phyloP scores from a whole-genome alignment of 2,797 vertebrate genomes.

The Pangasius sanitwongsei region DNA sequence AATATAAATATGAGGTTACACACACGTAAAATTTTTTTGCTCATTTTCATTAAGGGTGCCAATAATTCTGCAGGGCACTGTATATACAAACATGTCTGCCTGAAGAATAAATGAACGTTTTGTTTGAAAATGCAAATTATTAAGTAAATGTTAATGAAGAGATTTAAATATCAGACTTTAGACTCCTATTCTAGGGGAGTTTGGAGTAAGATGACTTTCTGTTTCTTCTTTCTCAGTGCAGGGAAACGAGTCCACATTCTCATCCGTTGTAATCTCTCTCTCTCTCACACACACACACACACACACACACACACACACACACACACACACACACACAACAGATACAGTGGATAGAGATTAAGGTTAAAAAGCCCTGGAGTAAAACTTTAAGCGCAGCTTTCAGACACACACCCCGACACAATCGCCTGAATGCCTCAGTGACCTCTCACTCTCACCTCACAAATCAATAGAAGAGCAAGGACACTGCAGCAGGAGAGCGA shows the following conservation, averaged over 20 bases:
- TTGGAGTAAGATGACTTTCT: not conserved
- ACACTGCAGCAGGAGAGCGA: conserved; percentile 29
- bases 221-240: not conserved
- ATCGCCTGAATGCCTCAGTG: not conserved
- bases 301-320: not conserved
- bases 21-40: not conserved
- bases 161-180: not conserved
- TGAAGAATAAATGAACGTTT: not conserved
- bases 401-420: not conserved
- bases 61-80: not conserved
- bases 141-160: not conserved
- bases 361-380: not conserved
- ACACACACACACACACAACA: not conserved
- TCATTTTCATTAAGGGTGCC: not conserved
- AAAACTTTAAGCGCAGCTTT: not conserved
- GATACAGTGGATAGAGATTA: not conserved
- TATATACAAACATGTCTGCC: not conserved
- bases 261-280: not conserved
- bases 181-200: not conserved
- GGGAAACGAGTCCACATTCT: not conserved
- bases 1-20: too few relatives aligned
- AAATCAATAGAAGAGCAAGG: conserved; percentile 57
- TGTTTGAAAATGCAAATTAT: not conserved
- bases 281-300: not conserved
- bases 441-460: conserved; percentile 24